A percentile compares a stretch with the other conserved stretches of the same genome.
Evolutionary conservation across 2,797 vertebrate genomes (phyloP).

Genomic region (Dryobates pubescens): DNA sequence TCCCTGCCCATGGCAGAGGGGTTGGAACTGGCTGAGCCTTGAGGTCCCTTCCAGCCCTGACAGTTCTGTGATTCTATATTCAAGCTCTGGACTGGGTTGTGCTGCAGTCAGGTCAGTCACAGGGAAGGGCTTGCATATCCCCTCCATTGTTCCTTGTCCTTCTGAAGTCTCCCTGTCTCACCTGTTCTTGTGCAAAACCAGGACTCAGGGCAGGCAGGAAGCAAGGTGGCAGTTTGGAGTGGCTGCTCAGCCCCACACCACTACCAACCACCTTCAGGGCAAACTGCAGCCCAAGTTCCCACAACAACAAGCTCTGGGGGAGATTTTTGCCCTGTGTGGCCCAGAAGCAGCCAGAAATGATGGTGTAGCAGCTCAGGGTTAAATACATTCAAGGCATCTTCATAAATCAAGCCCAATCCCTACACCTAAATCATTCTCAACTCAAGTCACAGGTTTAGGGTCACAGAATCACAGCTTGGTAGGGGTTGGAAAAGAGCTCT

Average conservation of each 20-base stretch:
- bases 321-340: neutral
- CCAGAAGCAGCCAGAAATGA: neutral
- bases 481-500: too few relatives aligned
- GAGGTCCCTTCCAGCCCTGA: too few relatives aligned
- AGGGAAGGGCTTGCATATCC: neutral
- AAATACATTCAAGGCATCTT: neutral
- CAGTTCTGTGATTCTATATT: too few relatives aligned
- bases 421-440: neutral
- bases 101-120: neutral
- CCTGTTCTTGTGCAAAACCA: neutral
- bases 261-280: accelerated
- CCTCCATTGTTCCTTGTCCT: neutral
- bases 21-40: too few relatives aligned
- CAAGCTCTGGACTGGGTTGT: accelerated
- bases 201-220: neutral
- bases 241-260: neutral
- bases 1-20: too few relatives aligned
- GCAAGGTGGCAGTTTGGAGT: neutral
- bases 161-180: neutral
- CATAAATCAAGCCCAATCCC: neutral
- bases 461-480: neutral
- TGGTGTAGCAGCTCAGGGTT: neutral
- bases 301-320: too few relatives aligned
- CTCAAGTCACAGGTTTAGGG: neutral
- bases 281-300: neutral